Percentiles rank a stretch among this genome's conserved stretches.
Evolutionary conservation across 1,140 invertebrate species (phyloP).

Genomic region (Bombus superbus): DNA sequence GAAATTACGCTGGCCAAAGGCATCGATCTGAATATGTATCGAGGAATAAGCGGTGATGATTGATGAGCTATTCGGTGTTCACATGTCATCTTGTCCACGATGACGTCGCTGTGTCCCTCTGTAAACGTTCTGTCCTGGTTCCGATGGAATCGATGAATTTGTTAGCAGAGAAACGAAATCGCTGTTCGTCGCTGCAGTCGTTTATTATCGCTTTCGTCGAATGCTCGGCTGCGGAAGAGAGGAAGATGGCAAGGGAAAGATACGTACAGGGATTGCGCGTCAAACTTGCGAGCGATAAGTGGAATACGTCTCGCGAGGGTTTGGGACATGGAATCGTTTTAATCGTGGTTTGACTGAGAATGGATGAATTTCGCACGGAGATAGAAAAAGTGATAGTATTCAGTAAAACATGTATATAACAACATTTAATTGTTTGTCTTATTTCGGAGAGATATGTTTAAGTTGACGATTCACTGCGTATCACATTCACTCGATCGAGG

Average conservation of each 20-base stretch:
- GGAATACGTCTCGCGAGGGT: not conserved
- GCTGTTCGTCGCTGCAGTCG: not conserved
- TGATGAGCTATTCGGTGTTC: constrained; percentile 39
- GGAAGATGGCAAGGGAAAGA: not conserved
- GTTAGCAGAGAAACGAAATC: not conserved
- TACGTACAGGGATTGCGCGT: not conserved
- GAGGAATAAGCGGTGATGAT: constrained; percentile 36
- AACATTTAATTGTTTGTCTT: constrained; percentile 50
- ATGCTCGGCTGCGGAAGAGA: not conserved
- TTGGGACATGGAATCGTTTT: constrained; percentile 4
- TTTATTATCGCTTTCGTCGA: constrained; percentile 1
- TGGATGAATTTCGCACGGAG: not conserved
- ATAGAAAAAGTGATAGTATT: constrained; percentile 39
- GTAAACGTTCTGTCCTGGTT: not conserved
- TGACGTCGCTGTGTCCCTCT: not conserved
- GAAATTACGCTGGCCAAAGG: not conserved
- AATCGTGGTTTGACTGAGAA: not conserved
- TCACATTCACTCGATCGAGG: constrained; percentile 32
- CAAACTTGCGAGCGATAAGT: not conserved
- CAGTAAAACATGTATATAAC: constrained; percentile 49
- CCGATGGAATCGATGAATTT: not conserved
- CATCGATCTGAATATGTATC: constrained; percentile 36
- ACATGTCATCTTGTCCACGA: constrained; percentile 33
- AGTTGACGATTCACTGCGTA: constrained; percentile 45
- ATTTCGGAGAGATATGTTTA: constrained; percentile 52